These are phyloP conservation scores for Psittacula echo DNA, from an alignment of 2,797 vertebrate species.

Conservation along the genomic window DNA sequence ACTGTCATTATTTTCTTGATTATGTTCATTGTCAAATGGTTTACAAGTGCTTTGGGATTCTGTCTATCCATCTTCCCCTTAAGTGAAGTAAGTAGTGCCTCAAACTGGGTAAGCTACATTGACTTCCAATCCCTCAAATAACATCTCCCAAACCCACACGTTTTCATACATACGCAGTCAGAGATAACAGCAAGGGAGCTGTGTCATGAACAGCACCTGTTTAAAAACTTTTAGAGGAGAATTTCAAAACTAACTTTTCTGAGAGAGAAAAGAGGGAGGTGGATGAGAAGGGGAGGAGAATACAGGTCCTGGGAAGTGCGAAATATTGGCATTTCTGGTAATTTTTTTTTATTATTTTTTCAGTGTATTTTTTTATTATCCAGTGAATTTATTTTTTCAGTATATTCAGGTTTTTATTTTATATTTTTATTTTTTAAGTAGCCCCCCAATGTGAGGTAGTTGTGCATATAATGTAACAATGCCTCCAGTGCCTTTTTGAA, in stretches of 20 bases:
- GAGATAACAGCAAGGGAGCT: accelerated
- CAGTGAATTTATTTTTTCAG: too few species aligned
- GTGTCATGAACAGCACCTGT: not conserved
- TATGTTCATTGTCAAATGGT: not conserved
- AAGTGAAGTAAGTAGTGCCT: not conserved
- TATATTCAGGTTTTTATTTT: too few species aligned
- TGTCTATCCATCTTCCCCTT: not conserved
- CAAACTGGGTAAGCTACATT: not conserved
- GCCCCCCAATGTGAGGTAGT: not conserved
- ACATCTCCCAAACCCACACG: not conserved
- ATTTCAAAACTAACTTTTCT: not conserved
- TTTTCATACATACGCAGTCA: not conserved
- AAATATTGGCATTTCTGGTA: not conserved
- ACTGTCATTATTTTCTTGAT: not conserved
- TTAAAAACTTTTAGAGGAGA: not conserved
- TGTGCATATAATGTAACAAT: not conserved
- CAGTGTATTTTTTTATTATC: not conserved
- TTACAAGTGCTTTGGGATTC: not conserved
- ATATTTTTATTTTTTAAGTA: not conserved
- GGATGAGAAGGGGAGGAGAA: not conserved
- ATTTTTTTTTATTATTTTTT: not conserved
- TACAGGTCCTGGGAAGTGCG: not conserved
- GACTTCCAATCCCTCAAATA: not conserved
- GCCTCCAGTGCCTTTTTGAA: not conserved
- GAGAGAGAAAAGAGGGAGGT: not conserved